Conservation (phyloP, 2,113 vertebrate species). For the Oryzias melastigma region DNA sequence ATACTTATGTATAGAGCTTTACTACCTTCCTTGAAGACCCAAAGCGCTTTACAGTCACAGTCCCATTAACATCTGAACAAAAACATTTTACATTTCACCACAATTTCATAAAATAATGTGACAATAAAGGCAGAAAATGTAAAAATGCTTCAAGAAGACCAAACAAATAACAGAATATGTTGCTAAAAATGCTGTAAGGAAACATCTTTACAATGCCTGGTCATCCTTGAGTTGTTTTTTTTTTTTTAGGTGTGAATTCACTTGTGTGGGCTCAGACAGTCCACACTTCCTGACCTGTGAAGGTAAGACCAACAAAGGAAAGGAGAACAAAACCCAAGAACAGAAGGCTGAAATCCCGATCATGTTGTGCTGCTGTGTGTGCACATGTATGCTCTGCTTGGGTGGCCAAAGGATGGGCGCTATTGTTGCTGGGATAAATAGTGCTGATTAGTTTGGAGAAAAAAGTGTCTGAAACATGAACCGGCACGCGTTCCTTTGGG, state of each 20-base stretch:
- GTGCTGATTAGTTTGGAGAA: slow-evolving; percentile 74
- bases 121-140: too few species aligned
- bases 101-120: too few species aligned
- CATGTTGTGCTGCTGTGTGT: slow-evolving; percentile 49
- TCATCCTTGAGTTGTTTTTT: not conserved
- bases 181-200: not conserved
- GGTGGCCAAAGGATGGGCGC: slow-evolving; percentile 78
- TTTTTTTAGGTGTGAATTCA: slow-evolving; percentile 14
- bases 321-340: slow-evolving; percentile 58
- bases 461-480: slow-evolving; percentile 56
- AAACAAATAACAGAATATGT: not conserved
- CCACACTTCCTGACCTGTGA: slow-evolving; percentile 63
- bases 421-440: slow-evolving; percentile 78
- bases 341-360: slow-evolving; percentile 65
- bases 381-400: slow-evolving; percentile 64
- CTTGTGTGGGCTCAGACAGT: slow-evolving; percentile 52
- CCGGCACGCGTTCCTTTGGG: slow-evolving; percentile 51
- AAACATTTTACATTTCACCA: too few species aligned
- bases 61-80: too few species aligned
- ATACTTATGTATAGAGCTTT: too few species aligned
- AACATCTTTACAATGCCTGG: not conserved
- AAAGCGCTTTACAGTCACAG: too few species aligned
- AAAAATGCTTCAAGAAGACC: too few species aligned
- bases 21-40: too few species aligned
- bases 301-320: slow-evolving; percentile 59